Evolutionary conservation across 2,888 invertebrate genomes (phyloP), one percentile per base, ranked within the genome.

Genomic region (Aphrophora alni): DNA sequence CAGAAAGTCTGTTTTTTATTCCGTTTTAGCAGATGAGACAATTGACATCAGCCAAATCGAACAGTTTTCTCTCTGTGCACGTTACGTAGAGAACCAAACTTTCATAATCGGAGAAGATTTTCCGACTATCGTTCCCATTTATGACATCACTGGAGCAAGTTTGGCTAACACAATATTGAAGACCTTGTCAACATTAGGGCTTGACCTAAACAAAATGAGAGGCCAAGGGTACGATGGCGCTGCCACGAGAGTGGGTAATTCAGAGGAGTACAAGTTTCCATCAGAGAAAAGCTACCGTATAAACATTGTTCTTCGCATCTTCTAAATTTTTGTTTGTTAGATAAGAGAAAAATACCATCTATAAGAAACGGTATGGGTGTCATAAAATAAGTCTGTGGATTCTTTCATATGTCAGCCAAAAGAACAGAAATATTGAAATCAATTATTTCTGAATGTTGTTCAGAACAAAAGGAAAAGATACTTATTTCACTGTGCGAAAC

Each of bases 81-180:
- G 4, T 68, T 68, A 68, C 12, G 68, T 68, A 7, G 68, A 68
- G 12, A 4, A 68, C 12, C 68, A 68, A 8, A 8, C 68, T 7
- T 68, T 68, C 68, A 68, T 7, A 24, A 68, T 68, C n/a, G 12
- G 68, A 68, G 68, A 68, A n/a, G n/a, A n/a, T n/a, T 24, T 68
- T 68, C 12, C 21, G 4, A 24, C 4, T 14, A 7, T 68, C 12
- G 24, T 68, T 5, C 68, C 14, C 3, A 14, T 68, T 68, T 24
- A 68, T 24, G 24, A n/a, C n/a, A n/a, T 83, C 10, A 82, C 38
- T 70, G 75, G 44, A 69, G 26, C 27, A 74, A 81, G 72, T 27
- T 68, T 82, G 33, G 69, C 77, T 10, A 77, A 27, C 17, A 82
- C 71, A 26, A 74, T 82, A 26, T 59, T 77, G 71, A 38, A 75